Evolutionary conservation across 37 sponge, comb jelly and placozoan species (phyloP).

Genomic region (Lycopodina hypogea): DNA sequence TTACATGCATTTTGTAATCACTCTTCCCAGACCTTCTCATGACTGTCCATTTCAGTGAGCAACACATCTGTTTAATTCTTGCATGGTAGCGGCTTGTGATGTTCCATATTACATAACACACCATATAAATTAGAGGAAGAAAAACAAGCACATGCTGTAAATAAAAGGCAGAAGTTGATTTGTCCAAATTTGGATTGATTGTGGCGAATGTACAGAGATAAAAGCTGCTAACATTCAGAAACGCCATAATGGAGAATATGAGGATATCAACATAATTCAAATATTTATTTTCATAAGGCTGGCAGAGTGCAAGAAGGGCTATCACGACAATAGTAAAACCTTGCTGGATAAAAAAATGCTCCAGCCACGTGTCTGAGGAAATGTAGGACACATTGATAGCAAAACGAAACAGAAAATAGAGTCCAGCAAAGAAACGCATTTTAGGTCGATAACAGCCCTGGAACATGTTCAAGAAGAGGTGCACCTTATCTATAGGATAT

Average conservation of each 20-base stretch:
- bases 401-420: slow-evolving; percentile 61
- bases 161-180: not conserved
- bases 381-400: slow-evolving; percentile 36
- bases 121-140: slow-evolving; percentile 34
- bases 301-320: slow-evolving; percentile 27
- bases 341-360: slow-evolving; percentile 29
- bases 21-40: too few relatives aligned
- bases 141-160: slow-evolving; percentile 28
- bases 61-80: too few relatives aligned
- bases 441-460: slow-evolving; percentile 67
- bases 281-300: slow-evolving; percentile 55
- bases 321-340: slow-evolving; percentile 12
- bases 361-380: slow-evolving; percentile 18
- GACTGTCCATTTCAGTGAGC: too few relatives aligned
- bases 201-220: not conserved
- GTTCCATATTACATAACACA: not conserved
- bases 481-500: slow-evolving; percentile 3
- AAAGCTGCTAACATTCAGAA: not conserved
- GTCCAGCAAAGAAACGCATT: slow-evolving; percentile 68
- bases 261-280: slow-evolving; percentile 51
- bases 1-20: too few relatives aligned
- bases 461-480: slow-evolving; percentile 53
- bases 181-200: not conserved
- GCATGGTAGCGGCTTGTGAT: too few relatives aligned
- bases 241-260: slow-evolving; percentile 46